These are phyloP conservation scores for Macrotrachela quadricornifera DNA, from an alignment of 1,140 invertebrate species.

Conservation along the genomic window DNA sequence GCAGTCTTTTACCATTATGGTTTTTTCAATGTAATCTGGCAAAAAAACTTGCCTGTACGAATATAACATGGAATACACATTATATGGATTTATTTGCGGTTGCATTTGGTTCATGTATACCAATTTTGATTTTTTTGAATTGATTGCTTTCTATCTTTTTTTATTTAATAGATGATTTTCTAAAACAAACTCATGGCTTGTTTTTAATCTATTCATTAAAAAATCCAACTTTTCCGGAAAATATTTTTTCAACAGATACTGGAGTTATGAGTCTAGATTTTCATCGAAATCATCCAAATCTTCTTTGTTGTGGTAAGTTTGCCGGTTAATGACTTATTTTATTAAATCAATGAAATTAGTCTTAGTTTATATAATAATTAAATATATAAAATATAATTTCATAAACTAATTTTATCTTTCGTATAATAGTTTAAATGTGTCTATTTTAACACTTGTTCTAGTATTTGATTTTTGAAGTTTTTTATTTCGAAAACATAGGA, in stretches of 20 bases:
- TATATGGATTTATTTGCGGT: conserved; percentile 77
- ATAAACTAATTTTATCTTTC: too few species aligned
- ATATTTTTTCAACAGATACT: conserved; percentile 52
- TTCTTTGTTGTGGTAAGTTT: conserved; percentile 37
- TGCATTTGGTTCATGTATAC: conserved; percentile 63
- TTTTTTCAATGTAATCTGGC: conserved; percentile 48
- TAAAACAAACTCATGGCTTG: conserved; percentile 47
- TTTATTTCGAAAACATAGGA: too few species aligned
- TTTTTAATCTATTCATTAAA: conserved; percentile 63
- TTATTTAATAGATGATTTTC: conserved; percentile 48
- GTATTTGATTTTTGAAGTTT: too few species aligned
- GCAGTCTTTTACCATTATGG: conserved; percentile 71
- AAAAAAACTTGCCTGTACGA: conserved; percentile 55
- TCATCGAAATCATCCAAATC: conserved; percentile 51
- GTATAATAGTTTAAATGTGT: too few species aligned
- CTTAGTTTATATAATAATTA: too few species aligned
- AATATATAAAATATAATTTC: too few species aligned
- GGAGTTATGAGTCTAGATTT: conserved; percentile 69
- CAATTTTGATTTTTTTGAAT: background rate
- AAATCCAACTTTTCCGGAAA: conserved; percentile 76
- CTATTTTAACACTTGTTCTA: too few species aligned
- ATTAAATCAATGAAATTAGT: too few species aligned
- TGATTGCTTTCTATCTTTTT: background rate
- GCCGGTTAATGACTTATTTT: too few species aligned
- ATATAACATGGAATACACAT: conserved; percentile 58